These are phyloP conservation scores for Melanerpes formicivorus DNA, from an alignment of 2,113 vertebrate genomes.

Conservation along the genomic window DNA sequence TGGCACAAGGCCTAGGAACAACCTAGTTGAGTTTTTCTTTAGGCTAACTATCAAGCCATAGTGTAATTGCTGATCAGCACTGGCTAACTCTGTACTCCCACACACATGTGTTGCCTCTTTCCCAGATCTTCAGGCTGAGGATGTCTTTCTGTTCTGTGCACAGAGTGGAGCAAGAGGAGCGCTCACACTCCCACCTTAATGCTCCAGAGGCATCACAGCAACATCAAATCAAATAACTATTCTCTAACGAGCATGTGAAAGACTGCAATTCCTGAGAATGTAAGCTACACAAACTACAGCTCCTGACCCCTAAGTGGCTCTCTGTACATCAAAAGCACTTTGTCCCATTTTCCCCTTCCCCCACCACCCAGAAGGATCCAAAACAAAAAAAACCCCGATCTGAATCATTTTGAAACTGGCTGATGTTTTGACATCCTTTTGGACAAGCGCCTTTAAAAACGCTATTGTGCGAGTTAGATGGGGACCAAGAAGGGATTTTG, in stretches of 20 bases:
- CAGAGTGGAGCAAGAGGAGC: neutral
- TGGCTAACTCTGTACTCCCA: neutral
- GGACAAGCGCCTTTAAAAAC: neutral
- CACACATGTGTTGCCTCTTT: accelerated
- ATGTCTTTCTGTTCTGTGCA: neutral
- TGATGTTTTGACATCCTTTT: neutral
- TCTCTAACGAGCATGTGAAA: neutral
- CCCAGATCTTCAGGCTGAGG: neutral
- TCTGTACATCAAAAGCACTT: neutral
- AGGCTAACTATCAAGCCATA: neutral
- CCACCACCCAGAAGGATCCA: neutral
- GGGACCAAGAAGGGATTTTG: neutral
- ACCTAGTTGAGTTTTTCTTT: neutral
- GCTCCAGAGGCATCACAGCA: neutral
- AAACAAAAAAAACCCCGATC: neutral
- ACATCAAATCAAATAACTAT: neutral
- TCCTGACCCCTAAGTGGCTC: neutral
- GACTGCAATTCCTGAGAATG: neutral
- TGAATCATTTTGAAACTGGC: neutral
- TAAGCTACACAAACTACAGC: neutral
- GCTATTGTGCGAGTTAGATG: neutral
- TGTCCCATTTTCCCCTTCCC: neutral
- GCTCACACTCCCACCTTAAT: neutral
- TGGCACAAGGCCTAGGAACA: neutral
- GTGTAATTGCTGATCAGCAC: neutral